phyloP scores from a whole-genome alignment of 2,113 vertebrate genomes.

The Protobothrops mucrosquamatus region DNA sequence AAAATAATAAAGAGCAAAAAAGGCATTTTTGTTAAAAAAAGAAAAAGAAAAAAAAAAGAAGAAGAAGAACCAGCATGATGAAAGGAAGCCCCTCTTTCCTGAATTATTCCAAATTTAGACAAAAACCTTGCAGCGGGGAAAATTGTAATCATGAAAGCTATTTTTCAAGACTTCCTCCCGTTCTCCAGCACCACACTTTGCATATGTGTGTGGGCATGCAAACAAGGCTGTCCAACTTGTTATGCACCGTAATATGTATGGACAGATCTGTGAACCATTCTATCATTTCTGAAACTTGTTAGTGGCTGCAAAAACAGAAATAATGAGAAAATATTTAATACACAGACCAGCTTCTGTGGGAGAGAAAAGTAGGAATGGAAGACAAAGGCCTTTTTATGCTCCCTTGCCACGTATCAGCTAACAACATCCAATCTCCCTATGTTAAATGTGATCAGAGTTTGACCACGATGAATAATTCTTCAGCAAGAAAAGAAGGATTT shows the following conservation, averaged over 20 bases:
- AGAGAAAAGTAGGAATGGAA: slow-evolving; percentile 4
- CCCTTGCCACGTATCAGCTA: slow-evolving; percentile 60
- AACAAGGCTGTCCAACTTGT: slow-evolving; percentile 22
- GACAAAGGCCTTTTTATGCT: slow-evolving; percentile 56
- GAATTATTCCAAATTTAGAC: background rate
- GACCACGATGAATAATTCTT: slow-evolving; percentile 3
- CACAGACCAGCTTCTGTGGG: slow-evolving; percentile 51
- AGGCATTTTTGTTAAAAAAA: background rate
- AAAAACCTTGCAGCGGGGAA: background rate
- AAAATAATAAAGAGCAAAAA: slow-evolving; percentile 24
- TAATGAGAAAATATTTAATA: slow-evolving; percentile 67
- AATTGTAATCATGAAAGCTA: slow-evolving; percentile 9
- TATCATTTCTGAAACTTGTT: slow-evolving; percentile 65
- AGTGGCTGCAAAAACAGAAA: slow-evolving; percentile 66
- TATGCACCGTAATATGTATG: slow-evolving; percentile 30
- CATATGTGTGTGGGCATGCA: background rate
- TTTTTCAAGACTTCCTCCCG: slow-evolving; percentile 3
- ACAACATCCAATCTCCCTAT: slow-evolving; percentile 50
- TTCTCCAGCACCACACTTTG: background rate
- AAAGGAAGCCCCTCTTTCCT: slow-evolving; percentile 9
- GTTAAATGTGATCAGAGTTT: slow-evolving; percentile 50
- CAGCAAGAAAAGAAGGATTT: background rate
- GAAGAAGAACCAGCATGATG: background rate
- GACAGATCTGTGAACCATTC: slow-evolving; percentile 49
- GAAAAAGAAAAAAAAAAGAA: background rate